Base-by-base conservation (phyloP, 2,797 vertebrate genomes). In the Anguilla pacifica region DNA sequence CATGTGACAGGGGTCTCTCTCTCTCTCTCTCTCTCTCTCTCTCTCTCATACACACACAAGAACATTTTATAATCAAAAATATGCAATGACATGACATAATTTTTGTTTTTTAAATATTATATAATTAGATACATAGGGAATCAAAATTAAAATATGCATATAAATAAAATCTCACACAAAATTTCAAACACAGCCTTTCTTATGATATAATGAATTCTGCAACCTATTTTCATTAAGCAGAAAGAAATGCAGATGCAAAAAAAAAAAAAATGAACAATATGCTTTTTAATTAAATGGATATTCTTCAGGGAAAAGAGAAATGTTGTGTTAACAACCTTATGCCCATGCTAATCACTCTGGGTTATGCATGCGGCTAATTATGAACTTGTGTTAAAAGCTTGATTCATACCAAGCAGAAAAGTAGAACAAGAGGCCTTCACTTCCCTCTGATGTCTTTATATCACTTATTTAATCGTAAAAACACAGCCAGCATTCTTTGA, bases 321-420 rank as follows among this genome's bases (percentile, higher is more conserved):
- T 87, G 89, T 91, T 92, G 88, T 91, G 90, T 93, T 93, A 93
- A 92, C 92, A 92, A 92, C 91, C 91, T 90, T 87, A 91, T 89
- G 91, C 86, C 90, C 90, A 86, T 88, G 83, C 90, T 93, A 92
- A 92, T 93, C 91, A 92, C 92, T 57, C 86, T 81, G 87, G 89
- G 91, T 91, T 91, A 92, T 85, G 88, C 92, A 89, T 87, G 90
- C 39, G 87, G 89, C 92, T 93, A 93, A 92, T 94, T 92, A 93
- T 90, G 89, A 93, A 89, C 88, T 91, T 89, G 89, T 89, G 91
- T 91, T 91, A 92, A 91, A 90, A 90, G 89, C 88, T 84, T 67
- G 87, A 87, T 83, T 90, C 43, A 57, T 85, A 77, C 89, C 84
- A 90, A 87, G 84, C 15, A 84, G 90, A 87, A 90, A 89, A 83